A percentile compares a stretch with the other conserved stretches of the same genome.
These are phyloP conservation scores for Matsumyia berberina DNA, from an alignment of 2,888 invertebrate genomes.

Conservation along the genomic window DNA sequence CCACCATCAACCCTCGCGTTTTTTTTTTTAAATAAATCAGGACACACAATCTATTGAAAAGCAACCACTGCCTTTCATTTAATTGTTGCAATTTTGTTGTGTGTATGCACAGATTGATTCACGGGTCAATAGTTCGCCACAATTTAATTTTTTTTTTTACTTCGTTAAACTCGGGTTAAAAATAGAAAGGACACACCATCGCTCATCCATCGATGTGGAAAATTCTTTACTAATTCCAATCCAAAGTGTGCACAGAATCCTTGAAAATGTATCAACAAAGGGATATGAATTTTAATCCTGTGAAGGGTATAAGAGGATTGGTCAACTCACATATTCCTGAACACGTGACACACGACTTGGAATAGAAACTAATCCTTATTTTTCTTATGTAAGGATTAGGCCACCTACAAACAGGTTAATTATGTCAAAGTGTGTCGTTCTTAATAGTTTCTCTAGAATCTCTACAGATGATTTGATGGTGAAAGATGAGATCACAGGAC, in stretches of 20 bases:
- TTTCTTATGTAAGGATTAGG: conserved; percentile 59
- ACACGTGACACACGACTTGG: conserved; percentile 56
- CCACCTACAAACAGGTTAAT: conserved; percentile 71
- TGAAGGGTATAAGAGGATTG: conserved; percentile 31
- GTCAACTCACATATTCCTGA: conserved; percentile 13
- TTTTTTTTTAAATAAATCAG: conserved; percentile 10
- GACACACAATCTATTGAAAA: not conserved
- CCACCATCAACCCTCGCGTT: conserved; percentile 35
- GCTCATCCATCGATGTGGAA: conserved; percentile 45
- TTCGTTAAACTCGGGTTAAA: conserved; percentile 10
- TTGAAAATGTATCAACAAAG: not conserved
- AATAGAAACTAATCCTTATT: not conserved
- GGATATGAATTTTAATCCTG: conserved; percentile 53
- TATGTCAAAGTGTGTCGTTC: conserved; percentile 60
- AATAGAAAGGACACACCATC: conserved; percentile 22
- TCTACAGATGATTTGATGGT: too few relatives aligned
- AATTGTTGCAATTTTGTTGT: conserved; percentile 42
- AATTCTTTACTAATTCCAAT: conserved; percentile 16
- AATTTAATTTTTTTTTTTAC: conserved; percentile 28
- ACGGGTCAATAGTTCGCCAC: conserved; percentile 53
- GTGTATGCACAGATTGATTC: conserved; percentile 48
- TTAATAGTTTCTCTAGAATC: conserved; percentile 30
- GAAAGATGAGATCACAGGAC: not conserved
- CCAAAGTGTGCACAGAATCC: conserved; percentile 3
- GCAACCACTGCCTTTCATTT: not conserved